These are phyloP conservation scores for Ephestia elutella DNA, from an alignment of 1,140 invertebrate genomes.

Conservation along the genomic window DNA sequence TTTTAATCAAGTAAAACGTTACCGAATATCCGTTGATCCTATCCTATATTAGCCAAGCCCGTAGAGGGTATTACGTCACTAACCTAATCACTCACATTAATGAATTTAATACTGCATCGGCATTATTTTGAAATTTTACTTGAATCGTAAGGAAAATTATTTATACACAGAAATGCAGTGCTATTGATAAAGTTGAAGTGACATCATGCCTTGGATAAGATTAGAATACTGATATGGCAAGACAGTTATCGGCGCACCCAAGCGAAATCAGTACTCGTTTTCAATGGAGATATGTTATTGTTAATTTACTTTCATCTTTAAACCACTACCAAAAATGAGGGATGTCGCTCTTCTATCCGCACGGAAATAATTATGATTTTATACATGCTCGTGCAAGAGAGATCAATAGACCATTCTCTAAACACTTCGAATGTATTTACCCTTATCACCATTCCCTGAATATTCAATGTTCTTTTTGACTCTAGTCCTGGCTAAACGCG, in stretches of 20 bases:
- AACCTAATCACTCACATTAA: too few species aligned
- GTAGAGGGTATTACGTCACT: too few species aligned
- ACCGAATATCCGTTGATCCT: too few species aligned
- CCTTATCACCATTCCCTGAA: too few species aligned
- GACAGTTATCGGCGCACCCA: conserved; percentile 14
- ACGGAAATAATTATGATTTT: background rate
- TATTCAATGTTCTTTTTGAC: too few species aligned
- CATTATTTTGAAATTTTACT: background rate
- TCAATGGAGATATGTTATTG: background rate
- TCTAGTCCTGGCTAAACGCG: too few species aligned
- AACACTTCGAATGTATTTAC: too few species aligned
- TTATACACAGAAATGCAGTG: background rate
- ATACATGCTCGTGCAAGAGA: background rate
- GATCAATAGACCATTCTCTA: too few species aligned
- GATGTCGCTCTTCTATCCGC: background rate
- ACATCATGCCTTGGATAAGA: conserved; percentile 11
- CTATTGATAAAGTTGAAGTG: background rate
- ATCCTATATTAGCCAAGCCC: too few species aligned
- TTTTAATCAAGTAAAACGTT: conserved; percentile 1
- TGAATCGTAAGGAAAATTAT: background rate
- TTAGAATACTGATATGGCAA: conserved; percentile 11
- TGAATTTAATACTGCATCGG: too few species aligned
- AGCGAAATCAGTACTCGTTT: conserved; percentile 6
- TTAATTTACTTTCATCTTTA: background rate
- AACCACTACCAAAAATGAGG: background rate